Conservation (phyloP, 2,113 vertebrate genomes). For the Apus apus region DNA sequence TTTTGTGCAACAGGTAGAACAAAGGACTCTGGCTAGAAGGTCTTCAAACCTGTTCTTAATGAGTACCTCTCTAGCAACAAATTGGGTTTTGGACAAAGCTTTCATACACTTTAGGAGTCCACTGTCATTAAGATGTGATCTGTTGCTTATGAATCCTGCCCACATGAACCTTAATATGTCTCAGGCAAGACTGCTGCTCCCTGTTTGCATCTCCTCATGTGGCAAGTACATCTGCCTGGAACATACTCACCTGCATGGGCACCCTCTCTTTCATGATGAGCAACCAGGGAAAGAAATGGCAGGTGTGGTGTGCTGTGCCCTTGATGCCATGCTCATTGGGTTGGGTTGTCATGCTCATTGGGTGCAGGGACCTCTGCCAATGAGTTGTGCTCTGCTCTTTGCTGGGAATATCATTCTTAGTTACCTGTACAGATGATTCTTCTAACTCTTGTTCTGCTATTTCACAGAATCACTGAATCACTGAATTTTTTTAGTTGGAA, state of each 20-base stretch:
- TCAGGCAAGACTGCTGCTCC: neutral
- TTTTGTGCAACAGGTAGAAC: neutral
- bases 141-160: neutral
- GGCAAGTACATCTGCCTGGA: neutral
- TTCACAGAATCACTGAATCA: neutral
- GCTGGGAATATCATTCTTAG: neutral
- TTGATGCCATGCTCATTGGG: neutral
- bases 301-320: neutral
- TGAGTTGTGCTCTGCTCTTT: neutral
- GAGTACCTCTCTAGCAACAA: neutral
- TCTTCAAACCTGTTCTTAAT: neutral
- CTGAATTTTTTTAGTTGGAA: too few species aligned
- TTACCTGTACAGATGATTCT: neutral
- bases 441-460: neutral
- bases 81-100: neutral
- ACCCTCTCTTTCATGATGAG: rapidly evolving
- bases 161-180: neutral
- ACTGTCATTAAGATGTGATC: neutral
- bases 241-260: neutral
- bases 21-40: neutral
- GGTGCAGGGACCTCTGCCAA: neutral
- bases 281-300: neutral
- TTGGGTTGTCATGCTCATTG: too few species aligned
- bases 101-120: neutral
- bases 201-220: neutral